phyloP scores from a whole-genome alignment of 2,797 vertebrate genomes.

The Chiloscyllium punctatum region DNA sequence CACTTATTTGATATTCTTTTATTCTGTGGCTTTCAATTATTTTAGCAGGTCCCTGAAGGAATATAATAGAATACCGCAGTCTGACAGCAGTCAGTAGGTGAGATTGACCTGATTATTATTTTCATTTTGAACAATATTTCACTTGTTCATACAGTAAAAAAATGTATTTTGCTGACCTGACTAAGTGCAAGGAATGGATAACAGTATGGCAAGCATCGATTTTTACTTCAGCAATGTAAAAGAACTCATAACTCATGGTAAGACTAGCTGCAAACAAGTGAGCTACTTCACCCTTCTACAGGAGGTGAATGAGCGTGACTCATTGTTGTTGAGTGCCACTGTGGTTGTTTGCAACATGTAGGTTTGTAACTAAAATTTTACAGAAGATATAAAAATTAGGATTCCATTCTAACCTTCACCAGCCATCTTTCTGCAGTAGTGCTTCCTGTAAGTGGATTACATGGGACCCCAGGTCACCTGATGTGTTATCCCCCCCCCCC shows the following conservation, averaged over 20 bases:
- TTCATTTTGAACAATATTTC: neutral
- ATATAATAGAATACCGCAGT: neutral
- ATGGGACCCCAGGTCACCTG: too few relatives aligned
- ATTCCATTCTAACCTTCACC: too few relatives aligned
- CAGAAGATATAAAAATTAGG: too few relatives aligned
- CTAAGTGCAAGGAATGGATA: neutral
- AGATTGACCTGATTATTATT: constrained; percentile 2
- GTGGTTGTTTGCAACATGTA: too few relatives aligned
- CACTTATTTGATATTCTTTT: neutral
- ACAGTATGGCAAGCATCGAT: neutral
- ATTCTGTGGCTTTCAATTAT: neutral
- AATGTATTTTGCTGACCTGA: neutral
- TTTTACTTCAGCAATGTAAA: neutral
- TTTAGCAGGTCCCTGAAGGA: constrained; percentile 15
- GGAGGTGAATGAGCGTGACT: neutral
- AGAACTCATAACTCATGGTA: neutral
- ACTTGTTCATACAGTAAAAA: neutral
- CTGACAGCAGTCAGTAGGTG: neutral
- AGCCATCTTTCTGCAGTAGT: too few relatives aligned
- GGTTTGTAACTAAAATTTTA: too few relatives aligned
- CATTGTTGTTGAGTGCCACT: too few relatives aligned
- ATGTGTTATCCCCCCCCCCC: too few relatives aligned
- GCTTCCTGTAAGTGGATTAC: too few relatives aligned
- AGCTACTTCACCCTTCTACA: neutral
- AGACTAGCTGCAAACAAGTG: neutral